Percentiles rank a stretch among this genome's conserved stretches.
These are phyloP conservation scores for Magallana nippona DNA, from an alignment of 2,888 invertebrate species.

Conservation along the genomic window DNA sequence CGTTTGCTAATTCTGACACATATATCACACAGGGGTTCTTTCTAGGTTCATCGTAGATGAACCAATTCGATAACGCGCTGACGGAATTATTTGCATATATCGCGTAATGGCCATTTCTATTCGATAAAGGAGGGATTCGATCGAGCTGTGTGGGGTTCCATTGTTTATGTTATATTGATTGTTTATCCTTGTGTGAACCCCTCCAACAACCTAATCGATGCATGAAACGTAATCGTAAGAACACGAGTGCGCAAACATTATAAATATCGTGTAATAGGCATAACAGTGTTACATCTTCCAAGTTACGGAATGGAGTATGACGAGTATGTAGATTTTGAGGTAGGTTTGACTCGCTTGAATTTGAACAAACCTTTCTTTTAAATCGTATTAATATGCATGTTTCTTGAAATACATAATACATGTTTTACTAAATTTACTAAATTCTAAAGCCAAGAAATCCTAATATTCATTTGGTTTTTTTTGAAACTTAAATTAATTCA, in stretches of 20 bases:
- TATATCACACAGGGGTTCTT: not conserved
- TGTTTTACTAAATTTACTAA: no score
- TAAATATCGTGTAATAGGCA: conserved; percentile 27
- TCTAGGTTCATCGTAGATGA: not conserved
- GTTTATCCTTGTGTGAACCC: conserved; percentile 26
- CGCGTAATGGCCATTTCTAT: not conserved
- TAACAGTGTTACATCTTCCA: not conserved
- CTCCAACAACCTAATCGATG: conserved; percentile 26
- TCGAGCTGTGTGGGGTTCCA: not conserved
- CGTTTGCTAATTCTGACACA: conserved; percentile 29
- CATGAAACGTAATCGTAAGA: conserved; percentile 21
- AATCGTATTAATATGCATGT: no score
- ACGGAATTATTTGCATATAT: conserved; percentile 13
- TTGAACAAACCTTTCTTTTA: no score
- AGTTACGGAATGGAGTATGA: conserved; percentile 26
- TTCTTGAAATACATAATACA: no score
- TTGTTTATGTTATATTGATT: conserved; percentile 28
- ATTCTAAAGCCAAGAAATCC: no score
- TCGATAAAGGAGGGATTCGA: not conserved
- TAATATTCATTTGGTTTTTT: no score
- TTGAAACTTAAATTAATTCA: no score
- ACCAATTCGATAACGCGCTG: conserved; percentile 13
- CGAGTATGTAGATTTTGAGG: conserved; percentile 25
- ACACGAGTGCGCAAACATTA: conserved; percentile 17
- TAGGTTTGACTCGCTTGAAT: not conserved